Conservation (phyloP, 2,888 invertebrate species). For the Hyposoter dolosus region DNA sequence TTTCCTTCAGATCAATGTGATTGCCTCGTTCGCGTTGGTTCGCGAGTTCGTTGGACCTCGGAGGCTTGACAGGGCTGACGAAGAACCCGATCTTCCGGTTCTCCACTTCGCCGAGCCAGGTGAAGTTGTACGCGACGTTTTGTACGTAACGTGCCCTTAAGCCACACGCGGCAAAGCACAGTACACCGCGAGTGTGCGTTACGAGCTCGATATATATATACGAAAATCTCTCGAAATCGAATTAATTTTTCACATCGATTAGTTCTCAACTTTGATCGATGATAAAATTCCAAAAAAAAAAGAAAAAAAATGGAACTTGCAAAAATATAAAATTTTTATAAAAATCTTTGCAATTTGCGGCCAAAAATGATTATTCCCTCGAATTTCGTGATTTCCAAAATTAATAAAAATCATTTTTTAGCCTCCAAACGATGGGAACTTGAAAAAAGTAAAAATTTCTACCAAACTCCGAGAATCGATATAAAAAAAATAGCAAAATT, state of each 20-base stretch:
- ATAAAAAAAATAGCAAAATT: too few relatives aligned
- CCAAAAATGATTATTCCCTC: too few relatives aligned
- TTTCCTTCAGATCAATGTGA: slow-evolving; percentile 52
- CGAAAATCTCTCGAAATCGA: slow-evolving; percentile 35
- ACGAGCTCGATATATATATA: slow-evolving; percentile 22
- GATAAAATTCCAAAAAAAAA: neutral
- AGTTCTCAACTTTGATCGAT: neutral
- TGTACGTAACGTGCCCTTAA: slow-evolving; percentile 43
- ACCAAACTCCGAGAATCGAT: too few relatives aligned
- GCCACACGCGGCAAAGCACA: slow-evolving; percentile 23
- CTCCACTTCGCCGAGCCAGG: slow-evolving; percentile 66
- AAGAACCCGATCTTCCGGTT: slow-evolving; percentile 79
- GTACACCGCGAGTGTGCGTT: neutral
- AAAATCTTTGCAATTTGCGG: too few relatives aligned
- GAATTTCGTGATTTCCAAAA: too few relatives aligned
- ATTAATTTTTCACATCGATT: neutral
- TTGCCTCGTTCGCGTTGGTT: slow-evolving; percentile 54
- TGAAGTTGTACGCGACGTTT: slow-evolving; percentile 63
- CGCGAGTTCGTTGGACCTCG: slow-evolving; percentile 59
- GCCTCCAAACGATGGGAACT: too few relatives aligned
- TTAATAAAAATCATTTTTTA: too few relatives aligned
- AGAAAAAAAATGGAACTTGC: neutral
- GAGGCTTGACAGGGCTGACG: slow-evolving; percentile 69
- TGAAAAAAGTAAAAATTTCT: too few relatives aligned
- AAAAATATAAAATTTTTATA: neutral